Base-by-base conservation (phyloP, 2,113 vertebrate species). In the Tachysurus fulvidraco region DNA sequence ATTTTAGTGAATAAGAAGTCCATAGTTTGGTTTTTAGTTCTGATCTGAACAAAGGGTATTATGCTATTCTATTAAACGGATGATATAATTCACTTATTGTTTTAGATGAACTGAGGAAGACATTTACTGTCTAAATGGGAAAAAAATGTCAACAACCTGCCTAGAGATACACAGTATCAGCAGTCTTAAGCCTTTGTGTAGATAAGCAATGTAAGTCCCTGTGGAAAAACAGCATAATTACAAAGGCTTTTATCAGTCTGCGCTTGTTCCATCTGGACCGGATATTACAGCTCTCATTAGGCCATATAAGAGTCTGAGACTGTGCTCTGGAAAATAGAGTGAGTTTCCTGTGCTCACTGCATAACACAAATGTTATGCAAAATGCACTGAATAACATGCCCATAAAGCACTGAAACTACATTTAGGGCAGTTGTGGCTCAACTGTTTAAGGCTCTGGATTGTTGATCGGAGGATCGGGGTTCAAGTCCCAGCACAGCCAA, bases 271-370 rank as follows among this genome's bases (percentile, higher is more conserved):
- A 52, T 89, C 86, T 87, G 83, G 86, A 85, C 83, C 60, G 83
- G 85, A 89, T 82, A 87, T 85, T 41, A 25, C 41, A 25, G 44
- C 79, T 85, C 69, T 83, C 78, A 89, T 87, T 83, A 86, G 81
- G 46, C n/a, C 55, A 21, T 44, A 71, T 64, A 69, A 80, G 46
- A 81, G 46, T 44, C 55, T 71, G 71, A 67, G 65, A 52, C 54
- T 60, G 64, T 87, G 41, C 41, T 71, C 74, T 86, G 54, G 59
- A 84, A 86, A 85, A 62, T 52, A 19, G 54, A 85, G 36, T 7
- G 55, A 17, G 36, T 55, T 88, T 88, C 57, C 67, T 81, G 78
- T 82, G 54, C 13, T 55, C 36, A 57, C n/a, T 46, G 11, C 44
- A 50, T 12, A 74, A 87, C 1, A 21, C 50, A 83, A 10, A 30